Conservation (phyloP, 1,140 invertebrate genomes). For the Hylaeus volcanicus region DNA sequence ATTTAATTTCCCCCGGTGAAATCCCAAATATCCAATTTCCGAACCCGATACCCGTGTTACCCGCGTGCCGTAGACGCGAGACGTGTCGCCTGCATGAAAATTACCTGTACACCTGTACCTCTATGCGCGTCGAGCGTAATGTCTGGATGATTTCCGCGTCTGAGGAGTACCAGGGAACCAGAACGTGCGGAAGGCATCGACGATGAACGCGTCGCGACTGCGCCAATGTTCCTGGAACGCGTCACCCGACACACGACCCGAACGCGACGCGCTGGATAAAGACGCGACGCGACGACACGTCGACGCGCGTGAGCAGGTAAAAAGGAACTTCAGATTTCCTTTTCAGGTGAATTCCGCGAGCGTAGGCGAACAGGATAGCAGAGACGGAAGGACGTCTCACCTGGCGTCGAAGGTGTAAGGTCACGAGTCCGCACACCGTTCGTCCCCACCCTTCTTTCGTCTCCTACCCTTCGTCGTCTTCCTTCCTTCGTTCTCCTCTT, state of each 20-base stretch:
- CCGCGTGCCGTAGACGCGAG: neutral
- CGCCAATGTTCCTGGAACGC: slow-evolving; percentile 4
- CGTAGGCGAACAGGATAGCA: slow-evolving; percentile 74
- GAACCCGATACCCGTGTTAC: neutral
- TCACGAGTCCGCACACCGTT: slow-evolving; percentile 46
- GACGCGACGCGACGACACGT: slow-evolving; percentile 14
- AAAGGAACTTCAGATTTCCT: slow-evolving; percentile 70
- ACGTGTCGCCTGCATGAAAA: neutral
- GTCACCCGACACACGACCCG: neutral
- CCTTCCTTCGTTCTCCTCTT: slow-evolving; percentile 48
- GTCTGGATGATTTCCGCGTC: slow-evolving; percentile 69
- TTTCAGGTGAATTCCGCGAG: slow-evolving; percentile 76
- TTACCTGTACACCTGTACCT: slow-evolving; percentile 28
- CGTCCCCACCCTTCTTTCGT: slow-evolving; percentile 27
- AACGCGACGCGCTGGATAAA: neutral
- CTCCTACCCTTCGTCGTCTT: slow-evolving; percentile 16
- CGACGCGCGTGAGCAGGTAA: slow-evolving; percentile 55
- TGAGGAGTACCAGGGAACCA: slow-evolving; percentile 59
- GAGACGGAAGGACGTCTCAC: slow-evolving; percentile 57
- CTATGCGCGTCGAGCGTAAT: slow-evolving; percentile 32
- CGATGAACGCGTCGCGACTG: neutral
- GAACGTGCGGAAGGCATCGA: neutral
- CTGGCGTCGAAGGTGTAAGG: slow-evolving; percentile 64
- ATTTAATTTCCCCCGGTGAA: no score
- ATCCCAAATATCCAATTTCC: no score